A percentile compares a stretch with the other conserved stretches of the same genome.
phyloP scores from a whole-genome alignment of 2,797 vertebrate genomes.

The Argyrosomus regius region DNA sequence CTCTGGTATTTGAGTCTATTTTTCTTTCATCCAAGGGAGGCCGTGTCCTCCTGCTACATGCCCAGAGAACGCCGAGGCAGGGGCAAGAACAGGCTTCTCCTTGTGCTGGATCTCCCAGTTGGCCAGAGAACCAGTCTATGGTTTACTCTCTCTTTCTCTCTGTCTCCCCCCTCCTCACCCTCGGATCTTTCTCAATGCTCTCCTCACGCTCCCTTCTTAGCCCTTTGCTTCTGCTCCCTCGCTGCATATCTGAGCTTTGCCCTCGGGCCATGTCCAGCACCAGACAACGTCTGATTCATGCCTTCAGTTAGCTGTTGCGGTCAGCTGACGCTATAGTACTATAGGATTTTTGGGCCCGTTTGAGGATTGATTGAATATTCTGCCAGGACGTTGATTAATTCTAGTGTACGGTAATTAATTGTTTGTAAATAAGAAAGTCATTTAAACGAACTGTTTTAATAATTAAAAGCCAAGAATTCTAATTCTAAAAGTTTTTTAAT shows the following conservation, averaged over 20 bases:
- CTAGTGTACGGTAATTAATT: conserved; percentile 20
- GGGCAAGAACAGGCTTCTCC: conserved; percentile 75
- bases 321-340: conserved; percentile 52
- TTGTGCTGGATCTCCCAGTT: conserved; percentile 73
- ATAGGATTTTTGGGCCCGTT: conserved; percentile 18
- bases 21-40: conserved; percentile 66
- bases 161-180: conserved; percentile 24
- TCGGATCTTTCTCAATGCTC: conserved; percentile 30
- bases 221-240: conserved; percentile 40
- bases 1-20: conserved; percentile 74
- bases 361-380: conserved; percentile 34
- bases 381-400: conserved; percentile 34
- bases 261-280: conserved; percentile 67
- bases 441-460: conserved; percentile 8
- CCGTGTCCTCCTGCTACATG: conserved; percentile 59
- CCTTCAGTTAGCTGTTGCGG: conserved; percentile 30
- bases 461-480: neutral
- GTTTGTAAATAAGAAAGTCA: conserved; percentile 20
- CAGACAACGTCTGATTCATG: conserved; percentile 78
- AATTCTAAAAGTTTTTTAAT: conserved; percentile 3
- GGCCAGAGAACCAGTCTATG: conserved; percentile 41
- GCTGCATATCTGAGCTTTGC: conserved; percentile 66
- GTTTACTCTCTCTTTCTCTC: conserved; percentile 22
- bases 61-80: conserved; percentile 43
- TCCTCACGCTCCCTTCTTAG: conserved; percentile 43